phyloP scores from a whole-genome alignment of 2,797 vertebrate genomes.

The Atherinosoma microstoma region DNA sequence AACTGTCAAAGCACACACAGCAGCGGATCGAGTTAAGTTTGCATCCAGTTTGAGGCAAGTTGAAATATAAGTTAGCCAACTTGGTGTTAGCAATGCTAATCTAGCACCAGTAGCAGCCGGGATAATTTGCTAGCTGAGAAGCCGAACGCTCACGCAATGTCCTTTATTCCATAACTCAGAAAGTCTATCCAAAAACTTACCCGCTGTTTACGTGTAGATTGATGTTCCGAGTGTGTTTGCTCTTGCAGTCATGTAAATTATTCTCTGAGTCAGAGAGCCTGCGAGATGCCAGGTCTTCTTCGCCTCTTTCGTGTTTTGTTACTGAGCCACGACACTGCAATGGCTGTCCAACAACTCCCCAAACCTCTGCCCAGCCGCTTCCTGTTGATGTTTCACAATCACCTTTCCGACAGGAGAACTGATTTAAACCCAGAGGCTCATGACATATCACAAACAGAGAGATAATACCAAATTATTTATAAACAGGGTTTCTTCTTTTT shows the following conservation, averaged over 20 bases:
- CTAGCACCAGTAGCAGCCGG: conserved; percentile 63
- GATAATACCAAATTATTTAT: not conserved
- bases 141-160: conserved; percentile 45
- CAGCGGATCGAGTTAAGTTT: too few species aligned
- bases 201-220: conserved; percentile 66
- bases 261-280: conserved; percentile 32
- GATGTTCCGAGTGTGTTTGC: conserved; percentile 34
- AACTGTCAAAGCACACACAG: not conserved
- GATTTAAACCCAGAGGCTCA: not conserved
- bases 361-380: conserved; percentile 75
- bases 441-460: not conserved
- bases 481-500: not conserved
- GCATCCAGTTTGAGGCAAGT: not conserved
- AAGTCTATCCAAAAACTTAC: conserved; percentile 60
- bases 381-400: conserved; percentile 77
- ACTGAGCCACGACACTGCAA: conserved; percentile 88
- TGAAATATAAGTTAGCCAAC: conserved; percentile 26
- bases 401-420: conserved; percentile 67
- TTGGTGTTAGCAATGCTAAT: conserved; percentile 62
- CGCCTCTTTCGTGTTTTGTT: conserved; percentile 79
- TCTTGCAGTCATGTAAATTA: conserved; percentile 70
- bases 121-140: conserved; percentile 50
- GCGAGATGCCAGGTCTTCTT: conserved; percentile 62
- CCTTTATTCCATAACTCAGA: not conserved
- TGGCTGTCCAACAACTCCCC: conserved; percentile 80